These are phyloP conservation scores for Drosophila prosaltans DNA, from an alignment of 1,140 invertebrate species.

Conservation along the genomic window DNA sequence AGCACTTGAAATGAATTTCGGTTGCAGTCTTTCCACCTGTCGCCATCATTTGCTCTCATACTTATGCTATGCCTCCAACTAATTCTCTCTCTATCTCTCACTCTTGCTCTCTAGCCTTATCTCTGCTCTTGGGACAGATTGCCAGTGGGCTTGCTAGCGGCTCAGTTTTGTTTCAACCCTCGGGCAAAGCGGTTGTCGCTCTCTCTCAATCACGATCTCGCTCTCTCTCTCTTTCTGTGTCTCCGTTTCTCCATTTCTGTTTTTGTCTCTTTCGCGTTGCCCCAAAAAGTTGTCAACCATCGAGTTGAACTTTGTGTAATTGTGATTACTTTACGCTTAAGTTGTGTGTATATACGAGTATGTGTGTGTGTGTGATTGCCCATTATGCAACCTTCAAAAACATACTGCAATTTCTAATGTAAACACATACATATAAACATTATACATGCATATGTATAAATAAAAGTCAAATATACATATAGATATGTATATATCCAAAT, in stretches of 20 bases:
- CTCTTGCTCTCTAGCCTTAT: slow-evolving; percentile 16
- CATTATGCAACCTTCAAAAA: slow-evolving; percentile 63
- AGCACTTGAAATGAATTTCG: slow-evolving; percentile 11
- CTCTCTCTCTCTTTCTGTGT: slow-evolving; percentile 24
- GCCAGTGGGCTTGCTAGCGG: slow-evolving; percentile 25
- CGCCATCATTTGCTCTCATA: slow-evolving; percentile 7
- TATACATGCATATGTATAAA: slow-evolving; percentile 25
- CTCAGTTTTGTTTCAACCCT: slow-evolving; percentile 75
- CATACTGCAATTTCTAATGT: slow-evolving; percentile 57
- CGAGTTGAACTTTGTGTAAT: slow-evolving; percentile 20
- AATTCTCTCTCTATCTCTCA: background rate
- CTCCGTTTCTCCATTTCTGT: slow-evolving; percentile 18
- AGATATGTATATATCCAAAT: slow-evolving; percentile 49
- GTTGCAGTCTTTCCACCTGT: slow-evolving; percentile 13
- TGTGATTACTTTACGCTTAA: slow-evolving; percentile 9
- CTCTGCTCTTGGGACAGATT: slow-evolving; percentile 18
- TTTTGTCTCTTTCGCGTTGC: slow-evolving; percentile 30
- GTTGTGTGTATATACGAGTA: slow-evolving; percentile 1
- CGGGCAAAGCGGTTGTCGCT: slow-evolving; percentile 61
- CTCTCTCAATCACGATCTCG: slow-evolving; percentile 10
- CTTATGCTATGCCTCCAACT: background rate
- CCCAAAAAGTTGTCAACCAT: slow-evolving; percentile 74
- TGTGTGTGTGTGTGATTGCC: slow-evolving; percentile 23
- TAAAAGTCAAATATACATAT: too few relatives aligned
- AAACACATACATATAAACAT: slow-evolving; percentile 22